phyloP scores from a whole-genome alignment of 2,888 invertebrate species.

The Muscina levida region DNA sequence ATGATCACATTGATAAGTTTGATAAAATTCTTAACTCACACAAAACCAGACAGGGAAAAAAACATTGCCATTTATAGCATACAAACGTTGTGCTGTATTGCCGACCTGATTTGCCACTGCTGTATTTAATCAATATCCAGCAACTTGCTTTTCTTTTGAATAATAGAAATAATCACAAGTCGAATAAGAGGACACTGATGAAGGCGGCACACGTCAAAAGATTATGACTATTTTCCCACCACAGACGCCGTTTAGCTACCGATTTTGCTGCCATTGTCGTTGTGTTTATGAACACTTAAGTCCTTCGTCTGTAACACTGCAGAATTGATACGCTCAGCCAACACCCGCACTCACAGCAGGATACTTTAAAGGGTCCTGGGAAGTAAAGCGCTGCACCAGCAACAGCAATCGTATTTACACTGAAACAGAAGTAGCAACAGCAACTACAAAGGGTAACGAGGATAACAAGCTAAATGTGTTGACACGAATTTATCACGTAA shows the following conservation, averaged over 20 bases:
- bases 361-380: conserved; percentile 15
- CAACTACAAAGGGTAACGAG: conserved; percentile 58
- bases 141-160: neutral
- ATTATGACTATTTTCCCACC: conserved; percentile 71
- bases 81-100: too few relatives aligned
- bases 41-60: too few relatives aligned
- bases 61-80: too few relatives aligned
- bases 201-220: conserved; percentile 69
- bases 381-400: conserved; percentile 23
- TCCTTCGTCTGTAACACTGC: conserved; percentile 35
- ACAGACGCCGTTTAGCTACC: conserved; percentile 34
- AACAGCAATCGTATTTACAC: conserved; percentile 35
- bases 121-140: neutral
- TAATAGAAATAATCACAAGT: conserved; percentile 29
- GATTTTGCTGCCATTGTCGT: conserved; percentile 8
- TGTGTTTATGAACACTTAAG: conserved; percentile 71
- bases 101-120: neutral
- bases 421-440: conserved; percentile 47
- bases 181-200: conserved; percentile 14
- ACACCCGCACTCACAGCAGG: conserved; percentile 62
- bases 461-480: conserved; percentile 69
- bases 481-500: conserved; percentile 73
- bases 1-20: too few relatives aligned
- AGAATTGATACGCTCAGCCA: conserved; percentile 35
- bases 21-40: too few relatives aligned